These are phyloP conservation scores for Caenorhabditis virilis DNA, from an alignment of 2,888 invertebrate species.

Conservation along the genomic window DNA sequence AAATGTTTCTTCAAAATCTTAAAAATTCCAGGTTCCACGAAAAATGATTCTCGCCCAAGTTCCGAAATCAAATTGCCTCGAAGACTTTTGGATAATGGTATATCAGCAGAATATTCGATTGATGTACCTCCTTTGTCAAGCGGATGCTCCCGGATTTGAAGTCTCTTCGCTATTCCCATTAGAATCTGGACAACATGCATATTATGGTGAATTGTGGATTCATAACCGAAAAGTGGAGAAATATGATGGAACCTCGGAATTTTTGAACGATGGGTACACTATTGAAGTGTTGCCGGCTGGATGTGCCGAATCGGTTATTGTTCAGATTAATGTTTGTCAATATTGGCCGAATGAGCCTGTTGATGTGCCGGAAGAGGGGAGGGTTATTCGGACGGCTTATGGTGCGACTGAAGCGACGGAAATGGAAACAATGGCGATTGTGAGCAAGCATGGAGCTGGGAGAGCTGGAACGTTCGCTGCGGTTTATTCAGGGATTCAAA, in stretches of 20 bases:
- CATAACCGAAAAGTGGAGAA: constrained; percentile 2
- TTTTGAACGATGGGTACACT: not conserved
- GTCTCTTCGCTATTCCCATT: not conserved
- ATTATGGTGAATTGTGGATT: constrained; percentile 1
- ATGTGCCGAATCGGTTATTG: constrained; percentile 1
- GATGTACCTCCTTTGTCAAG: not conserved
- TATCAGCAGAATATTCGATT: not conserved
- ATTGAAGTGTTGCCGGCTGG: constrained; percentile 4
- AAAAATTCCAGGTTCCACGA: too few relatives aligned
- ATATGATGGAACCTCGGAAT: not conserved
- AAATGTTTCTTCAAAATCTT: too few relatives aligned
- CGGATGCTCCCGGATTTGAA: not conserved
- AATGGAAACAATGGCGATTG: not conserved
- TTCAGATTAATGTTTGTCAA: not conserved
- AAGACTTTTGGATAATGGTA: constrained; percentile 3
- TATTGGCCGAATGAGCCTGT: not conserved
- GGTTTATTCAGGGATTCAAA: not conserved
- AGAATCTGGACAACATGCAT: not conserved
- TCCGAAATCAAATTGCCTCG: not conserved
- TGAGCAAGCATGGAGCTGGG: constrained; percentile 1
- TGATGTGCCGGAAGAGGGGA: not conserved
- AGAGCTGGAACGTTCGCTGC: constrained; percentile 1
- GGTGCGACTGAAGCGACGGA: not conserved
- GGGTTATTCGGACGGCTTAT: not conserved
- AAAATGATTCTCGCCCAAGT: constrained; percentile 3